These are phyloP conservation scores for Ivindomyrus marchei DNA, from an alignment of 2,113 vertebrate species.

Conservation along the genomic window DNA sequence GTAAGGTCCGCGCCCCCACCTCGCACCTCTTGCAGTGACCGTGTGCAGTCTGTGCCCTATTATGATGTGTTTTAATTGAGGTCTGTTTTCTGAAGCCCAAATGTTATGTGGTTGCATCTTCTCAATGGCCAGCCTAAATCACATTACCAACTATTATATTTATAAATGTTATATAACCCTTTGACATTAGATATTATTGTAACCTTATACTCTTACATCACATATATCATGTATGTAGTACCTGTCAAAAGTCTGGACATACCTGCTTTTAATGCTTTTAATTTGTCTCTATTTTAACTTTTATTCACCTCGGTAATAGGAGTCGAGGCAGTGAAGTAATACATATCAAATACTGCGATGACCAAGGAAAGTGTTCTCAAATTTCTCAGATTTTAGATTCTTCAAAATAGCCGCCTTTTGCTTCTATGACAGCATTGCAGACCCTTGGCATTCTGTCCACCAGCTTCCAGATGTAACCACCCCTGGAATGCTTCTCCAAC, in stretches of 20 bases:
- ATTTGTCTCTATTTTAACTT: neutral
- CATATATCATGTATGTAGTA: neutral
- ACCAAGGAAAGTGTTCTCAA: neutral
- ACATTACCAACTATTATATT: neutral
- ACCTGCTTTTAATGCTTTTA: neutral
- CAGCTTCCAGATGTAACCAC: neutral
- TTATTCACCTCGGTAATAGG: neutral
- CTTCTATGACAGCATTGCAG: neutral
- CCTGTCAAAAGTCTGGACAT: neutral
- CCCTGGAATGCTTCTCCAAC: too few relatives aligned
- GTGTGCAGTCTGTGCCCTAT: neutral
- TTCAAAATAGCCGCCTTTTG: neutral
- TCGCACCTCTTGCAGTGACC: neutral
- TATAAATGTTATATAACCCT: neutral
- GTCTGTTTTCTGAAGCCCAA: neutral
- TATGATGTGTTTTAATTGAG: neutral
- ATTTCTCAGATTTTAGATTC: neutral
- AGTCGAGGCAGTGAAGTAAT: neutral
- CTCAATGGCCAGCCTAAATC: neutral
- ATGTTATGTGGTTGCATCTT: neutral
- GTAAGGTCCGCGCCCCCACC: conserved; percentile 51
- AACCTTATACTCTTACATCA: neutral
- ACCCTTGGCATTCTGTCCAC: neutral
- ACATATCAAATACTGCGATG: neutral
- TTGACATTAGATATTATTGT: neutral